Percentiles rank a stretch among this genome's conserved stretches.
These are phyloP conservation scores for Cynocephalus volans DNA, from an alignment of 2,113 vertebrate species.

Conservation along the genomic window DNA sequence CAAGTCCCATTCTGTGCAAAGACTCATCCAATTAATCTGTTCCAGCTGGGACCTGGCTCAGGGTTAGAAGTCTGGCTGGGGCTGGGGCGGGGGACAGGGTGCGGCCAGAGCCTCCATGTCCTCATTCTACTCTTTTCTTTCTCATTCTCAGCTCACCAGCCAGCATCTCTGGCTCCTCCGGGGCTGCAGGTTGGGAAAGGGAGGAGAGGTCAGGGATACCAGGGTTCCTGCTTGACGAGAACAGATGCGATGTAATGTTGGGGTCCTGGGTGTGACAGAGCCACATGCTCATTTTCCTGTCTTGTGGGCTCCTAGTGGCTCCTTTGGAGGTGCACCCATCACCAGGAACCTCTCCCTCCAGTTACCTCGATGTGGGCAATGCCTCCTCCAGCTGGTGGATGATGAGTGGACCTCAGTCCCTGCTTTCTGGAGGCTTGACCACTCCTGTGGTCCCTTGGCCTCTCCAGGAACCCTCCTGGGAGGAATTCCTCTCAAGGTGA, in stretches of 20 bases:
- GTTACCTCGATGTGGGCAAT: background rate
- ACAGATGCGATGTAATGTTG: too few relatives aligned
- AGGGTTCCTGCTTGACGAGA: background rate
- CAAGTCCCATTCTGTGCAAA: background rate
- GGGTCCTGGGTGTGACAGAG: background rate
- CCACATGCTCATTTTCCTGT: background rate
- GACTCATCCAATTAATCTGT: background rate
- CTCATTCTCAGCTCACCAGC: fast-evolving
- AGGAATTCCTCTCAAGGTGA: background rate
- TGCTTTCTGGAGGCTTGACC: background rate
- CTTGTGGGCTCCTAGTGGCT: background rate
- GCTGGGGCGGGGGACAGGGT: fast-evolving
- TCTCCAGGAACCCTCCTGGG: background rate
- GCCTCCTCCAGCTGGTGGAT: background rate
- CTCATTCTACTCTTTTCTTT: background rate
- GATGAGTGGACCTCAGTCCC: background rate
- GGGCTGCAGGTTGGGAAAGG: background rate
- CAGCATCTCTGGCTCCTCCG: background rate
- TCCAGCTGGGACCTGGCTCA: background rate
- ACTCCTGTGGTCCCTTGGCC: background rate
- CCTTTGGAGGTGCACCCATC: background rate
- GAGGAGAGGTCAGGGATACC: fast-evolving
- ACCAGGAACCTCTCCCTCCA: background rate
- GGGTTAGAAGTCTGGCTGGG: background rate
- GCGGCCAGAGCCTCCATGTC: background rate